Evolutionary conservation across 2,113 vertebrate species (phyloP), one percentile per base, ranked within the genome.

Genomic region (Vanacampus margaritifer): DNA sequence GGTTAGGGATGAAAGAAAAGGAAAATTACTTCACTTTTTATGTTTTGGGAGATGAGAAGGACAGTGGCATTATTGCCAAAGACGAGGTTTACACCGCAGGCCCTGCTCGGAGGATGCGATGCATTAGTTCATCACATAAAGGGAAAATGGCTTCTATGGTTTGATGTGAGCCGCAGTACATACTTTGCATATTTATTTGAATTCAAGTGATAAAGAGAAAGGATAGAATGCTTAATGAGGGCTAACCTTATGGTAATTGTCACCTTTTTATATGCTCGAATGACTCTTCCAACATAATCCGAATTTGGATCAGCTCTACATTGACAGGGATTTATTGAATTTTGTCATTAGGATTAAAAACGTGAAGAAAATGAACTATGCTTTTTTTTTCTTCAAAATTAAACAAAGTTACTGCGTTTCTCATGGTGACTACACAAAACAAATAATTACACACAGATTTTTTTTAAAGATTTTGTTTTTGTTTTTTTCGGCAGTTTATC

Each of bases 201-300:
- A 80, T 79, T 84, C 48, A 65, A 58, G 64, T 60, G 26, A 77
- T 45, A 66, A 57, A 61, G 21, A 13, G 53, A 41, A 73, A 53
- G 57, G 46, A 54, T 23, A 37, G 54, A 57, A 69, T 60, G 72
- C 65, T 60, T 66, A 68, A 84, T 76, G 73, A 11, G 56, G 37
- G 24, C 64, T 74, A 35, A 79, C 73, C 35, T 82, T 65, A 48
- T 73, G 64, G 59, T 65, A 70, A 77, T 75, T 28, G 59, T 65
- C 17, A 45, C 16, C 14, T 56, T 62, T 63, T 69, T 10, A 59
- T 32, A 28, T 32, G 12, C 23, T 14, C 5, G 24, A 32, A 57
- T 28, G 13, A 14, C 28, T 57, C 54, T 3, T 4, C 26, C 54
- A 57, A 57, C 54, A 8, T 57, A 7, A 57, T 19, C 26, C 28